Percentiles rank a stretch among this genome's conserved stretches.
These are phyloP conservation scores for Slavum lentiscoides DNA, from an alignment of 2,888 invertebrate species.

Conservation along the genomic window DNA sequence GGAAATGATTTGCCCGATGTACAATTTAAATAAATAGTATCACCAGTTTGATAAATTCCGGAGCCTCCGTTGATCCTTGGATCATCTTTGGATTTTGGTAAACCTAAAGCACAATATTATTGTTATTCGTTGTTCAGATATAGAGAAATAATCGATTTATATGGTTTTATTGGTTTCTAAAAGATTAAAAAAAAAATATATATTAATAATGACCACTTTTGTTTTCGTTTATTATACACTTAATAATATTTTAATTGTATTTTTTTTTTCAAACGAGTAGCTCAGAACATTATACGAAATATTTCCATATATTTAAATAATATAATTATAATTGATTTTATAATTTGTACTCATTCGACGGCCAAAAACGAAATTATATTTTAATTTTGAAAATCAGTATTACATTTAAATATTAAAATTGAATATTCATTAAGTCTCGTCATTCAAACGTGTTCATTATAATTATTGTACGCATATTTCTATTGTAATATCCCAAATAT, in stretches of 20 bases:
- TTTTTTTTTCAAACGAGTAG: background rate
- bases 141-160: too few species aligned
- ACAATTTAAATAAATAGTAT: constrained; percentile 74
- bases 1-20: constrained; percentile 78
- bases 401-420: background rate
- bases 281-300: background rate
- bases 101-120: constrained; percentile 53
- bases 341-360: background rate
- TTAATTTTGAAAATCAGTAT: background rate
- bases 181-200: too few species aligned
- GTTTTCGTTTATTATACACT: too few species aligned
- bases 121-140: too few species aligned
- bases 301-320: background rate
- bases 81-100: constrained; percentile 73
- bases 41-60: constrained; percentile 74
- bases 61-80: constrained; percentile 76
- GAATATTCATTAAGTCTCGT: background rate
- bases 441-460: background rate
- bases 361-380: background rate
- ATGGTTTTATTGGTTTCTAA: too few species aligned
- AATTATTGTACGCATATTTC: background rate
- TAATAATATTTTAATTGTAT: background rate
- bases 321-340: background rate
- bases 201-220: too few species aligned
- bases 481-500: background rate